Evolutionary conservation across 1,140 invertebrate genomes (phyloP), one percentile per base, ranked within the genome.

Genomic region (Whitmania pigra): DNA sequence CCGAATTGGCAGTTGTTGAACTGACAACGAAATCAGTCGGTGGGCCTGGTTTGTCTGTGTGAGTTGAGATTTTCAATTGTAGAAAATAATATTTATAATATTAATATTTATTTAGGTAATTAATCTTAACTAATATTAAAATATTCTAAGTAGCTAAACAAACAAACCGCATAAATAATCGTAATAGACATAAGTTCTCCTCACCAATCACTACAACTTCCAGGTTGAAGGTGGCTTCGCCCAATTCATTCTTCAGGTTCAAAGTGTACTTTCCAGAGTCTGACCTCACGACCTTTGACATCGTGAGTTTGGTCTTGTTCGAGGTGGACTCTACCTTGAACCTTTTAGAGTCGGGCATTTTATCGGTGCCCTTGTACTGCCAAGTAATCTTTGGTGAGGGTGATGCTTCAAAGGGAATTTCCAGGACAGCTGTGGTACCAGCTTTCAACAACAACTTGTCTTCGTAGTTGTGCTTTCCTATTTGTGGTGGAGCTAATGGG

Each of bases 221-320:
- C 76, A 99, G 90, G 75, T 91, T 90, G 17, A 92, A 93, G 2
- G 88, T 88, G 80, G 98, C 96, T 73, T 90, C 88, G 66, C 97
- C 97, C 49, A 97, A 86, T 77, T 97, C 92, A 83, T 99, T 99
- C 80, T 95, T 90, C 54, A 96, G 93, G 0, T 89, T 89, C 71
- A 99, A 88, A 74, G 89, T 88, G 80, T 99, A 99, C 20, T 92
- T 90, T 17, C 94, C 96, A 40, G 90, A 94, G 80, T 99, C 94
- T 40, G 93, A 83, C 74, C 92, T 90, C 75, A 88, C 90, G 3
- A 90, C 91, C 82, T 97, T 92, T 31, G 90, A 87, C 74, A 98
- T 96, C 0, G 90, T 93, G 29, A 99, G 83, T 36, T 74, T 76
- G 1, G 78, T 74, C 71, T 67, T 73, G n/a, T 40, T 69, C 13